Base-by-base conservation (phyloP, 2,113 vertebrate species). In the Tylochromis polylepis region DNA sequence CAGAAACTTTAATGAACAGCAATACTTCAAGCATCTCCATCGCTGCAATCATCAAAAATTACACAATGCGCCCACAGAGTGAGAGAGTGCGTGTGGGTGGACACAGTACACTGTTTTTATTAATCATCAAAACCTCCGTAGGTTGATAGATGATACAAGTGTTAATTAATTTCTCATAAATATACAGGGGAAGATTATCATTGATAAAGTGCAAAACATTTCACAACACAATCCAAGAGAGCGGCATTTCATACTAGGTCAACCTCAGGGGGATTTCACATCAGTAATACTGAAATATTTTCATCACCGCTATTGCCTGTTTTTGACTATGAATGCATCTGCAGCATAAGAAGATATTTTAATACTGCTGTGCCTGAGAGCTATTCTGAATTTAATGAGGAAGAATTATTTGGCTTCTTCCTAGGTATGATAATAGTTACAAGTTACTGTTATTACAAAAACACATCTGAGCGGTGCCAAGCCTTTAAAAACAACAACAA, bases 161-260 rank as follows among this genome's bases (percentile, higher is more conserved):
- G 87, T 90, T 94, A 90, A 95, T 95, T 93, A 84, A 91, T 91
- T 90, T 87, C 70, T 91, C 81, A 89, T 91, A 89, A 95, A 89
- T 88, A 91, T 80, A 88, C 82, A 85, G 77, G 78, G 53, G 43
- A 82, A 87, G 90, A 89, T 93, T 67, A 82, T 86, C 81, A 81
- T 81, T 89, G 88, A 91, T 91, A 85, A 90, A 92, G 51, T 82
- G 85, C 14, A 83, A 85, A 91, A 90, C 79, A 91, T 90, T 89
- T 93, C 46, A 56, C 83, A 85, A 83, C 78, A 18, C 67, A 88
- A 60, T 38, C 29, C 72, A 62, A 57, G 51, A 85, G 65, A 57
- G 5, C 51, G 51, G 51, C 24, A n/a, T 88, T 85, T 84, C 55
- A 65, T 80, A 89, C 88, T 79, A 79, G 59, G 75, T 82, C 87